These are phyloP conservation scores for Troides helena DNA, from an alignment of 2,888 invertebrate genomes.

Conservation along the genomic window DNA sequence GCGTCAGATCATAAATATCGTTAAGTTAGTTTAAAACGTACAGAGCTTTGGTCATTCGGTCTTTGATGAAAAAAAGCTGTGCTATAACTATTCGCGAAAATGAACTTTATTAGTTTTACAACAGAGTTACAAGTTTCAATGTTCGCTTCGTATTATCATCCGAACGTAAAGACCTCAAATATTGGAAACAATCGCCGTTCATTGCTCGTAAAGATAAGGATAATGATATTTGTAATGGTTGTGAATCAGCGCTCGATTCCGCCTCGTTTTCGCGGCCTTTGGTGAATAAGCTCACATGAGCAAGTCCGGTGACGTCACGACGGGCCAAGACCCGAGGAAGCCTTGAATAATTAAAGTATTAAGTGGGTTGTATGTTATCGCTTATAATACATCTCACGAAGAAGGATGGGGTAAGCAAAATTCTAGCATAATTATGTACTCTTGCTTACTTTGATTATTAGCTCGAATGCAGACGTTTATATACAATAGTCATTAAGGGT, in stretches of 20 bases:
- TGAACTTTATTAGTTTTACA: slow-evolving; percentile 2
- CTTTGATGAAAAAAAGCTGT: slow-evolving; percentile 2
- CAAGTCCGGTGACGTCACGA: slow-evolving; percentile 37
- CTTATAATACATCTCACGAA: background rate
- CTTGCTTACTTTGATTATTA: background rate
- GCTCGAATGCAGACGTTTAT: background rate
- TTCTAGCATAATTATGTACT: background rate
- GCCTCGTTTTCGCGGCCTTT: slow-evolving; percentile 42
- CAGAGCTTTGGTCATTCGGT: slow-evolving; percentile 4
- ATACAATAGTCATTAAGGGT: background rate
- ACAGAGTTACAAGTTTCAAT: background rate
- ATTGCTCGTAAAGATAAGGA: slow-evolving; percentile 72
- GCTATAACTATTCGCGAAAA: background rate
- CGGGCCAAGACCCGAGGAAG: slow-evolving; percentile 12
- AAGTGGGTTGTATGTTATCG: slow-evolving; percentile 14
- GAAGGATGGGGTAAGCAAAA: background rate
- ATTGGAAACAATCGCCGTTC: slow-evolving; percentile 42
- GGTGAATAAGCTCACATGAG: slow-evolving; percentile 50
- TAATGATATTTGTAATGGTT: slow-evolving; percentile 64
- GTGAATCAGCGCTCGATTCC: slow-evolving; percentile 52
- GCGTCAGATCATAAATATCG: background rate
- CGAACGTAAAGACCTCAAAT: slow-evolving; percentile 27
- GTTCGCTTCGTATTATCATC: slow-evolving; percentile 15
- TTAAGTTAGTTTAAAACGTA: background rate
- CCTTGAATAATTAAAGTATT: slow-evolving; percentile 26